Conservation (phyloP, 2,888 invertebrate species). For the Noctua fimbriata region DNA sequence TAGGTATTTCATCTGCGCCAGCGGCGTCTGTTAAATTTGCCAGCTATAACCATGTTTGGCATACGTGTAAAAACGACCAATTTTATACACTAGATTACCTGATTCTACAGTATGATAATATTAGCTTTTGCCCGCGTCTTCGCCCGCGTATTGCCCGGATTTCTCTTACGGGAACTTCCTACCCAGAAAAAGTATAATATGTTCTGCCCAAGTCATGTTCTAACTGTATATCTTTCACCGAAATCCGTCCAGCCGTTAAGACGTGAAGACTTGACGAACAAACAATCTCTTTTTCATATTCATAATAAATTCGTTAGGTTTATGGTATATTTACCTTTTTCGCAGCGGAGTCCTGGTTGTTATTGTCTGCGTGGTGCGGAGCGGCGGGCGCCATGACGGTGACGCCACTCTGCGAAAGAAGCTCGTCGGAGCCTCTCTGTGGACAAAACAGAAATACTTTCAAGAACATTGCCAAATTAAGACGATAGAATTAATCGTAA, state of each 20-base stretch:
- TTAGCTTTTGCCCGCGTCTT: not conserved
- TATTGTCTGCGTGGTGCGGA: slow-evolving; percentile 97
- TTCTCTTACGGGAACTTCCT: not conserved
- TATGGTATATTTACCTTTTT: slow-evolving; percentile 94
- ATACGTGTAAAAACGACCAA: too few relatives aligned
- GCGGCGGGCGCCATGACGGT: slow-evolving; percentile 98
- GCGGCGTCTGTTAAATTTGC: not conserved
- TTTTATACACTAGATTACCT: not conserved
- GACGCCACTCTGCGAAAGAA: slow-evolving; percentile 98
- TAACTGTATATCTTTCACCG: not conserved
- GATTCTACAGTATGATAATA: not conserved
- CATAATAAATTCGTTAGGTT: not conserved
- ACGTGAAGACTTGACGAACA: not conserved
- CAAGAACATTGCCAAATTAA: not conserved
- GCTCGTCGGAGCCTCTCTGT: slow-evolving; percentile 99
- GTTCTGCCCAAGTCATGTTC: not conserved
- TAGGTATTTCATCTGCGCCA: not conserved
- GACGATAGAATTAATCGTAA: not conserved
- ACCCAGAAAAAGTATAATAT: not conserved
- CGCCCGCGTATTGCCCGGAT: too few relatives aligned
- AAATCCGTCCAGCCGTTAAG: not conserved
- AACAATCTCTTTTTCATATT: not conserved
- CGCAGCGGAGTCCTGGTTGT: slow-evolving; percentile 97
- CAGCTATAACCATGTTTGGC: not conserved
- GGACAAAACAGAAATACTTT: slow-evolving; percentile 61